Evolutionary conservation across 2,797 vertebrate genomes (phyloP), one percentile per base, ranked within the genome.

Genomic region (Xiphorhynchus erythropygius): DNA sequence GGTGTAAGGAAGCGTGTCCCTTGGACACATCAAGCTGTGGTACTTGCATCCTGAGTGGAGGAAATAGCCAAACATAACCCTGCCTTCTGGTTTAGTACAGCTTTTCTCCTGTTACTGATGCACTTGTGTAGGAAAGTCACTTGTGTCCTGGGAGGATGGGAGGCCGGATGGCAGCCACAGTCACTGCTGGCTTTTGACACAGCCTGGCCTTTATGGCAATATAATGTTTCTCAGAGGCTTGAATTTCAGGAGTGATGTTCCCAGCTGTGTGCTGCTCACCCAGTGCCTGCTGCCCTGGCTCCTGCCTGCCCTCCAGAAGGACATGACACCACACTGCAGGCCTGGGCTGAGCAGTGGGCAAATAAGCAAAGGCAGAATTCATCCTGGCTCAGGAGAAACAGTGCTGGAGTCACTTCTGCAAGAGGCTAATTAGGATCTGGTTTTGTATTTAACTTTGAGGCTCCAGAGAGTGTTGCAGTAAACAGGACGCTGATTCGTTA

Each of bases 221-320:
- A 67, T 60, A 67, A 56, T 62, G 73, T 88, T 96, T 94, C 57
- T 94, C 57, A 89, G 84, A 75, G 89, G 80, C 33, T 94, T 84
- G 9, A 22, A 33, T 93, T 81, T 88, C 91, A 75, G 71, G 57
- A 86, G 69, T 2, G 60, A 21, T 92, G 76, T 85, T 91, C 73
- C 79, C 60, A 33, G 83, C 91, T 65, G 22, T 4, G 2, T 41
- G 55, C 77, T 56, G 65, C 86, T 64, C 2, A 2, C 76, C 7
- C 2, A 22, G 49, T 0, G 9, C 41, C 83, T 60, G 73, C 71
- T 89, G 52, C 71, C 47, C 84, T 7, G 2, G 85, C 83, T 94
- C 80, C 73, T 59, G 49, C 70, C 53, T 62, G 49, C 23, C 47
- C 44, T 53, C 68, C 4, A 3, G 50, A 16, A 49, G 67, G 84